Percentiles rank a stretch among this genome's conserved stretches.
Evolutionary conservation across 2,888 invertebrate species (phyloP).

Genomic region (Piscicola geometra): DNA sequence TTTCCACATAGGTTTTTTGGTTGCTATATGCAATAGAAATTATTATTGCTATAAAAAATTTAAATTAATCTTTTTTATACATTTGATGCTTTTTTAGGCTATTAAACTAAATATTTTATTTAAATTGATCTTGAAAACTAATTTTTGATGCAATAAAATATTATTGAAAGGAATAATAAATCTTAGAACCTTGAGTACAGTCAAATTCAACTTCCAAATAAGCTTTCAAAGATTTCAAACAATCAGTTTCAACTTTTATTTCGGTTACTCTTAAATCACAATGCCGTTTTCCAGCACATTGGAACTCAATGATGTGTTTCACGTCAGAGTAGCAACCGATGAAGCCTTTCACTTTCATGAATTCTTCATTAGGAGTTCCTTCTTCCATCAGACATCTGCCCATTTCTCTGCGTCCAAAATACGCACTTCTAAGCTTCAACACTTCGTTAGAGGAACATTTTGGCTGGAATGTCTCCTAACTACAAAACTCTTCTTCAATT

Average conservation of each 20-base stretch:
- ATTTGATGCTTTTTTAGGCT: too few species aligned
- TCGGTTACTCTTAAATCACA: constrained; percentile 15
- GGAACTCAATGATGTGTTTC: constrained; percentile 8
- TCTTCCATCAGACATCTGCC: background rate
- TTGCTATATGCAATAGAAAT: background rate
- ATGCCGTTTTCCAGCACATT: constrained; percentile 2
- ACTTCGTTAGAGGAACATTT: constrained; percentile 13
- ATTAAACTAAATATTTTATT: too few species aligned
- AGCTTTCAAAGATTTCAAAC: background rate
- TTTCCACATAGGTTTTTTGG: too few species aligned
- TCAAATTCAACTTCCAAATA: background rate
- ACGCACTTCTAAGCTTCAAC: background rate
- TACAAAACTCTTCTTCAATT: constrained; percentile 20
- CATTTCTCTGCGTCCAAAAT: background rate
- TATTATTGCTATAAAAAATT: too few species aligned
- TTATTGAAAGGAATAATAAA: too few species aligned
- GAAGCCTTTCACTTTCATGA: background rate
- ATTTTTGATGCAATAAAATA: background rate
- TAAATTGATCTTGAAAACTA: too few species aligned
- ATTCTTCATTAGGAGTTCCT: background rate
- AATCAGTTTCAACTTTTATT: background rate
- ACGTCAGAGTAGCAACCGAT: constrained; percentile 28
- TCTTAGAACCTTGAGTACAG: too few species aligned
- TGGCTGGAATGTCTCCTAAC: constrained; percentile 30
- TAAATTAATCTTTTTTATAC: too few species aligned